phyloP scores from a whole-genome alignment of 2,888 invertebrate species.

The Drosophila limbata region DNA sequence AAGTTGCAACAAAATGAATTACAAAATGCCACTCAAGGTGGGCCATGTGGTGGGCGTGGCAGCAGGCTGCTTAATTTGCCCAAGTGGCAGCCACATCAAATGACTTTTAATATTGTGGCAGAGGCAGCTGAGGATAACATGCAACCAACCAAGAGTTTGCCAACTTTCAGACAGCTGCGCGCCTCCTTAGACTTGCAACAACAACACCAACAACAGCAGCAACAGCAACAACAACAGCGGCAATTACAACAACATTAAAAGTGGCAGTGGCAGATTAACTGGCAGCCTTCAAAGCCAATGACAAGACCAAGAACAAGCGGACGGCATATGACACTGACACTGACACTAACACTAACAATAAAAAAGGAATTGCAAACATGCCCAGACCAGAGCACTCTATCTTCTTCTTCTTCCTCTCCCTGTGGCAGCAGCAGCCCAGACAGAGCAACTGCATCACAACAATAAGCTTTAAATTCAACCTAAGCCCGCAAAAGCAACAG shows the following conservation, averaged over 20 bases:
- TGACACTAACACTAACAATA: conserved; percentile 78
- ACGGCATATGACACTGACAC: conserved; percentile 71
- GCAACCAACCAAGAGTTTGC: conserved; percentile 17
- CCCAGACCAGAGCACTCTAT: conserved; percentile 17
- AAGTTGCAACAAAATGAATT: conserved; percentile 54
- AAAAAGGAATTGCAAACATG: conserved; percentile 74
- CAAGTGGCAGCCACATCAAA: conserved; percentile 45
- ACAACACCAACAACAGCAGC: conserved; percentile 6
- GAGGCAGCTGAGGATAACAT: conserved; percentile 18
- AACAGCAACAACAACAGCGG: no score
- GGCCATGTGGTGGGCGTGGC: conserved; percentile 51
- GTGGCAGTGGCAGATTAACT: conserved; percentile 52
- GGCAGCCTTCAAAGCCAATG: conserved; percentile 67
- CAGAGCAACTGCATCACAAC: conserved; percentile 46
- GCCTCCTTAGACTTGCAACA: conserved; percentile 5
- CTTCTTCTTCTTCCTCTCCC: background rate
- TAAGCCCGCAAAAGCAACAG: conserved; percentile 42
- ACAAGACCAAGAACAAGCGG: conserved; percentile 48
- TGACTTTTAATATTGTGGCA: conserved; percentile 51
- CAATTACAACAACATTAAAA: background rate
- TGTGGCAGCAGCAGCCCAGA: background rate
- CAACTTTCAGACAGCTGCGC: conserved; percentile 41
- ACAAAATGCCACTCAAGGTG: conserved; percentile 56
- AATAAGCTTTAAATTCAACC: conserved; percentile 61
- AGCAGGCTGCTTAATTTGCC: conserved; percentile 42